Evolutionary conservation across 37 sponge, comb jelly and placozoan genomes (phyloP), one percentile per base, ranked within the genome.

Genomic region (Halichondria panicea): DNA sequence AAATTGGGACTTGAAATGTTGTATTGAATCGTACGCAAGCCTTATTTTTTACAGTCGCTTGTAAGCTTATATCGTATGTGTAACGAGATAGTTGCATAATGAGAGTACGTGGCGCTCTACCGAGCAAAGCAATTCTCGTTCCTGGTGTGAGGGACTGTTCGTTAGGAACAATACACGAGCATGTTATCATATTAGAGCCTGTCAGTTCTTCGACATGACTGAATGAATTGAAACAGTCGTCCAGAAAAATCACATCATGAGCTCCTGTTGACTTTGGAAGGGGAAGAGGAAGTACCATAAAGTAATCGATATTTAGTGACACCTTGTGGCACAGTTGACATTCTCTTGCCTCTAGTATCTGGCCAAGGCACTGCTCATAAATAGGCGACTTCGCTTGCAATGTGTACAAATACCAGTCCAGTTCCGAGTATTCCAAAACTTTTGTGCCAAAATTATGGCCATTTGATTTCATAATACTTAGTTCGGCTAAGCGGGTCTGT

Each of bases 31-130:
- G 3, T 3, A 91, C 55, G 13, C 66, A 75, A 38, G 78, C 34
- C 6, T 59, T 46, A 33, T 82, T 81, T 65, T 91, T 91, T 0
- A 56, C 34, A 13, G 81, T 74, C 15, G 8, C 0, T 13, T 77
- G 46, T 24, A 7, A 55, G 6, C 8, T 2, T 12, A 36, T 55
- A 57, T 86, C 68, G 77, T 84, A 91, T n/a, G 82, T 81, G 56
- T 78, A 91, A 35, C 91, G 81, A 46, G 76, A 63, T 5, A 91
- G 67, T 64, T 86, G 83, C 15, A 91, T 70, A 15, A 81, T 43
- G 24, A 91, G 57, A 15, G 60, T 70, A 18, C 45, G 32, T 43
- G 91, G 87, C 12, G 57, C 63, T 22, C 54, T 25, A 57, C 76
- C 73, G 30, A 91, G 46, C 31, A 86, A 43, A 0, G 87, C 82